phyloP scores from a whole-genome alignment of 30 jellyfish, hydroid and myxozoan genomes.

The Cassiopea xamachana region DNA sequence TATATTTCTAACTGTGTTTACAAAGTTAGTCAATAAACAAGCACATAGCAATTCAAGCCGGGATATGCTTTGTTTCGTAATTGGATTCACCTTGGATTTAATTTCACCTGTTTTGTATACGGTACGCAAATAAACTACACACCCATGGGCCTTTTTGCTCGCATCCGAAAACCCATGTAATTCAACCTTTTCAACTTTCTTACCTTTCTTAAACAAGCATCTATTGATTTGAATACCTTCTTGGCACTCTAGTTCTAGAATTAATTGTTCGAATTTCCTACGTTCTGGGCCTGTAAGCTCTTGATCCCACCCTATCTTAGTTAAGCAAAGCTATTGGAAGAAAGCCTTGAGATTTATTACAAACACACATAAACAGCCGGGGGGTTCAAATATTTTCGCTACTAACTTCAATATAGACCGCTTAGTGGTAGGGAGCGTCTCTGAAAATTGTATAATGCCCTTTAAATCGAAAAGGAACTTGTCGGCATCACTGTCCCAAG shows the following conservation, averaged over 20 bases:
- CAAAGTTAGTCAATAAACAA: slow-evolving; percentile 29
- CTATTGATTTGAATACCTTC: slow-evolving; percentile 11
- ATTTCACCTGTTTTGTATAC: slow-evolving; percentile 28
- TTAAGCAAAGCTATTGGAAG: not conserved
- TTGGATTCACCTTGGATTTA: slow-evolving; percentile 44
- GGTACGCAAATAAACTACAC: slow-evolving; percentile 33
- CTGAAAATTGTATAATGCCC: slow-evolving; percentile 7
- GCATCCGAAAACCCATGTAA: slow-evolving; percentile 67
- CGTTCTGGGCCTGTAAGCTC: slow-evolving; percentile 2
- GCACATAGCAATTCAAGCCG: slow-evolving; percentile 60
- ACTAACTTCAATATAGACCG: slow-evolving; percentile 41
- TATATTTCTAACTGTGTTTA: slow-evolving; percentile 22
- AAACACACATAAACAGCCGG: slow-evolving; percentile 33
- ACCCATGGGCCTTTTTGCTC: slow-evolving; percentile 55
- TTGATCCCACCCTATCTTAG: slow-evolving; percentile 36
- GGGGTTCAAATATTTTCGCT: slow-evolving; percentile 48
- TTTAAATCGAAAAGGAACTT: slow-evolving; percentile 14
- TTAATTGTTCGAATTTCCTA: not conserved
- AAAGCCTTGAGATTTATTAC: slow-evolving; percentile 5
- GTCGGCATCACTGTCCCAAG: slow-evolving; percentile 27
- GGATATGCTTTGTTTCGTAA: slow-evolving; percentile 50
- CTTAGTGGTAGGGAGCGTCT: slow-evolving; percentile 35
- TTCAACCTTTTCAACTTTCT: slow-evolving; percentile 30
- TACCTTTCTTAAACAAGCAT: not conserved
- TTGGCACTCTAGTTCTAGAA: slow-evolving; percentile 8